These are phyloP conservation scores for Calliopum simillimum DNA, from an alignment of 2,888 invertebrate genomes.

Conservation along the genomic window DNA sequence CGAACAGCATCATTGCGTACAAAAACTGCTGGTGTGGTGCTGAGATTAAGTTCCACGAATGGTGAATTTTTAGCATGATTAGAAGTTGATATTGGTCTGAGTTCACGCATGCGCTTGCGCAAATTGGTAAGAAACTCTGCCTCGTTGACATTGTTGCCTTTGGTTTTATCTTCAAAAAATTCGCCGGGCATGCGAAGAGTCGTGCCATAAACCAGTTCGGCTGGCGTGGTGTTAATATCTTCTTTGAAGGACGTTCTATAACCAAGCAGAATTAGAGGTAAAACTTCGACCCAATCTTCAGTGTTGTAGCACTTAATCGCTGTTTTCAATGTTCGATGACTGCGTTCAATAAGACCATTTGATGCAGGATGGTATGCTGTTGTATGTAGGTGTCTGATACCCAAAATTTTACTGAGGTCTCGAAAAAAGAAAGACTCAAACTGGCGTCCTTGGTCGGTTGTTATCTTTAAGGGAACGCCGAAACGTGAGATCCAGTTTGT, in stretches of 20 bases:
- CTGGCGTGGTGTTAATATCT: neutral
- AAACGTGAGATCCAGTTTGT: slow-evolving; percentile 38
- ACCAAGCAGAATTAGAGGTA: neutral
- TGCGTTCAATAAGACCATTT: slow-evolving; percentile 41
- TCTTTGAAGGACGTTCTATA: slow-evolving; percentile 3
- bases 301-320: slow-evolving; percentile 37
- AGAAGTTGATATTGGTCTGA: neutral
- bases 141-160: neutral
- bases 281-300: slow-evolving; percentile 26
- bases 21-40: slow-evolving; percentile 7
- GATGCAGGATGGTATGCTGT: slow-evolving; percentile 39
- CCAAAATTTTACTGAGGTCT: slow-evolving; percentile 22
- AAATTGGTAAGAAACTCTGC: slow-evolving; percentile 4
- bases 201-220: neutral
- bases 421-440: slow-evolving; percentile 38
- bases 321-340: slow-evolving; percentile 40
- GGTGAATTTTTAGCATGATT: slow-evolving; percentile 3
- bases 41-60: neutral
- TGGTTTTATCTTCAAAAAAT: slow-evolving; percentile 7
- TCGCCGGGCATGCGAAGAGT: neutral
- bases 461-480: slow-evolving; percentile 37
- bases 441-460: slow-evolving; percentile 41
- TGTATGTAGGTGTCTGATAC: slow-evolving; percentile 30
- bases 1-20: neutral
- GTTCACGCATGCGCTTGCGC: neutral